These are phyloP conservation scores for Scolopax rusticola DNA, from an alignment of 2,797 vertebrate genomes.

Conservation along the genomic window DNA sequence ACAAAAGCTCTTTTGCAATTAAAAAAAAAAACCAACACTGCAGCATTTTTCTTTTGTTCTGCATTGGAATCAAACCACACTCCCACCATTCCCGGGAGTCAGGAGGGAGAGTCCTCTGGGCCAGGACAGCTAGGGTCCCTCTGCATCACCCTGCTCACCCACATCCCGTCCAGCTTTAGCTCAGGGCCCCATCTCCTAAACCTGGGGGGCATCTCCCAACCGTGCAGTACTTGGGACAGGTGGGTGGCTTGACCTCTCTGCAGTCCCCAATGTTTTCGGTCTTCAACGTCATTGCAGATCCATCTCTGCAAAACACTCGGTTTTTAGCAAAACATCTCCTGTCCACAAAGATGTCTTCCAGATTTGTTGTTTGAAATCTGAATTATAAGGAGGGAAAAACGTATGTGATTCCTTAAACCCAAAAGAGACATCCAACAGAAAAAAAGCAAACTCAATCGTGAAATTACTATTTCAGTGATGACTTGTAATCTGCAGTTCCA, in stretches of 20 bases:
- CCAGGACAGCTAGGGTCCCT: background rate
- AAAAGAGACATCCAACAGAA: background rate
- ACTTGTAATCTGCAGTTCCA: slow-evolving; percentile 8
- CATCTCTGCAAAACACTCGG: background rate
- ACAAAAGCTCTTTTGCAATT: background rate
- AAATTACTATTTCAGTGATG: background rate
- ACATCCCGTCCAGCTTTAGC: background rate
- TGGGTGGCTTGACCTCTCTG: background rate
- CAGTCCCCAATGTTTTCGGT: background rate
- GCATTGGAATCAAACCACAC: background rate
- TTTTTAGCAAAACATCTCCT: background rate
- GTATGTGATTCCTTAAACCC: background rate
- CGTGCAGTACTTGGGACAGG: background rate
- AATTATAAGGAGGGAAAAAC: background rate
- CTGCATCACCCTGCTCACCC: rapidly evolving
- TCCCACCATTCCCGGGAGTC: background rate
- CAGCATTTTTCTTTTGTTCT: background rate
- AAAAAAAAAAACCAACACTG: background rate
- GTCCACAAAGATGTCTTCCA: background rate
- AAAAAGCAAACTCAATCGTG: background rate
- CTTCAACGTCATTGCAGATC: background rate
- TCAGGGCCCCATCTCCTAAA: background rate
- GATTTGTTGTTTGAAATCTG: background rate
- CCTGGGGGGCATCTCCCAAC: background rate
- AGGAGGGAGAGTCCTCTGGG: background rate